Percentiles rank a stretch among this genome's conserved stretches.
These are phyloP conservation scores for Sigmodon hispidus DNA, from an alignment of 2,113 vertebrate species.

Conservation along the genomic window DNA sequence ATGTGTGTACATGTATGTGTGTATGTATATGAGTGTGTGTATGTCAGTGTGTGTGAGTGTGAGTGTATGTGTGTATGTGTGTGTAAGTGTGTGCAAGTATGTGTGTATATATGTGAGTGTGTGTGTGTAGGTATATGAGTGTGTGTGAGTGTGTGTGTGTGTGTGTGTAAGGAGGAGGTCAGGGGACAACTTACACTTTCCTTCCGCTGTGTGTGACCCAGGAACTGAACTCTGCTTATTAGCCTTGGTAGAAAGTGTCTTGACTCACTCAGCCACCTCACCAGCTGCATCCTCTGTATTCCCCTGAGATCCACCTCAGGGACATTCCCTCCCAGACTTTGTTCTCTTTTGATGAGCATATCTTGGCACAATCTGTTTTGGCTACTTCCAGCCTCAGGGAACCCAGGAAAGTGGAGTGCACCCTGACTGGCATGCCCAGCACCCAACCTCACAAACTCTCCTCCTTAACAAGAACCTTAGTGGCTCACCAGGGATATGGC, in stretches of 20 bases:
- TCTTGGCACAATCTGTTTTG: not conserved
- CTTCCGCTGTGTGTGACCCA: not conserved
- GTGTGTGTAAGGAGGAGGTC: not conserved
- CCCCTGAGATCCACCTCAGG: not conserved
- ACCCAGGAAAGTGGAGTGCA: not conserved
- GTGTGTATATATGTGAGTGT: too few species aligned
- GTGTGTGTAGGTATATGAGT: too few species aligned
- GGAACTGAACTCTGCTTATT: not conserved
- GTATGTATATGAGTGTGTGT: too few species aligned
- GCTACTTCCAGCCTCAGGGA: not conserved
- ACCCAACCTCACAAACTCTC: not conserved
- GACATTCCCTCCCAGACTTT: not conserved
- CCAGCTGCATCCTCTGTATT: not conserved
- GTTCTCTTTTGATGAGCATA: not conserved
- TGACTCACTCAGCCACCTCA: not conserved
- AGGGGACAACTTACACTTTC: too few species aligned
- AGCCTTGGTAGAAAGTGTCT: not conserved
- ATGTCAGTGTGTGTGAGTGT: accelerated
- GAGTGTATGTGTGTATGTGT: too few species aligned
- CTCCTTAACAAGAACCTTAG: not conserved
- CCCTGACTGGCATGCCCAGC: not conserved
- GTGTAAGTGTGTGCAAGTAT: too few species aligned
- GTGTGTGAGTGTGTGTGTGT: too few species aligned
- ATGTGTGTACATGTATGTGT: too few species aligned
- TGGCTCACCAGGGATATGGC: not conserved